A percentile compares a stretch with the other conserved stretches of the same genome.
Evolutionary conservation across 2,888 invertebrate genomes (phyloP).

Genomic region (Scaptodrosophila latifasciaeformis): DNA sequence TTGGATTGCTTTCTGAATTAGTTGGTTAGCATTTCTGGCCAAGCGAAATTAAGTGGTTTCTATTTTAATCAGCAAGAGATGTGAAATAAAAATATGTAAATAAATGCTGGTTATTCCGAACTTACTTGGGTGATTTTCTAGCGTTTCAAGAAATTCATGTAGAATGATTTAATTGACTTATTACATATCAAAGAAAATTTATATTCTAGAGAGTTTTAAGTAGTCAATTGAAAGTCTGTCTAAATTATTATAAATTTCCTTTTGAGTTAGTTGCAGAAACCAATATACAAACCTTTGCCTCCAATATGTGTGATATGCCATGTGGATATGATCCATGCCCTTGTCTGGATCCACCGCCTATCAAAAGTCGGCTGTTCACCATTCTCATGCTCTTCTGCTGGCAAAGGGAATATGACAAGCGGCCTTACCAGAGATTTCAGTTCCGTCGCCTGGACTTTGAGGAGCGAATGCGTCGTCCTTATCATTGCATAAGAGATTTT

Average conservation of each 20-base stretch:
- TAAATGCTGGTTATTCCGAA: no score
- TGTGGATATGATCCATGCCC: conserved; percentile 24
- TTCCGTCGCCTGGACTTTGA: conserved; percentile 62
- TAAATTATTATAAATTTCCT: neutral
- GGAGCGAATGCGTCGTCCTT: conserved; percentile 55
- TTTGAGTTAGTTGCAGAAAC: no score
- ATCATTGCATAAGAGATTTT: conserved; percentile 56
- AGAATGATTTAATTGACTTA: no score
- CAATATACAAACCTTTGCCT: conserved; percentile 4
- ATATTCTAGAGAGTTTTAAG: no score
- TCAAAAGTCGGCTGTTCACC: conserved; percentile 29
- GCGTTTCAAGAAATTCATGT: no score
- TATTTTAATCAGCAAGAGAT: no score
- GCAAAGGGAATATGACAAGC: conserved; percentile 71
- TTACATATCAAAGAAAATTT: no score
- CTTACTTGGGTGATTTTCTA: no score
- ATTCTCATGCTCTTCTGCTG: conserved; percentile 67
- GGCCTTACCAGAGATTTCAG: conserved; percentile 65
- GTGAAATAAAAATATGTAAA: no score
- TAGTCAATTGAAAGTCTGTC: neutral
- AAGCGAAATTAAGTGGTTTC: no score
- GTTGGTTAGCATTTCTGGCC: no score
- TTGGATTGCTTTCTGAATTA: no score
- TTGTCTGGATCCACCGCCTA: neutral
- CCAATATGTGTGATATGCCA: conserved; percentile 47